A percentile compares a stretch with the other conserved stretches of the same genome.
These are phyloP conservation scores for Sterna hirundo DNA, from an alignment of 2,113 vertebrate species.

Conservation along the genomic window DNA sequence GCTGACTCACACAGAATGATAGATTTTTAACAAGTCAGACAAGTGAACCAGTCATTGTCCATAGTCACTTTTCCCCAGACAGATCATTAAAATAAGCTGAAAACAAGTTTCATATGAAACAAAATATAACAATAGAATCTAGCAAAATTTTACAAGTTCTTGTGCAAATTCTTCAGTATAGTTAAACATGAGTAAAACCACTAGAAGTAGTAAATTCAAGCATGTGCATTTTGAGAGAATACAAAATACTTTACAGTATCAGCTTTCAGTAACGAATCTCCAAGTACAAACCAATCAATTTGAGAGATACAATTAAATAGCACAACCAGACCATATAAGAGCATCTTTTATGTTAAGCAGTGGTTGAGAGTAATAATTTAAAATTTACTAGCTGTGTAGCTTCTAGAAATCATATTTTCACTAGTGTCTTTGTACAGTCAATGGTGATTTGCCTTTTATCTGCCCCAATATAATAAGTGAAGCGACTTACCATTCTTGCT, in stretches of 20 bases:
- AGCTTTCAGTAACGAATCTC: not conserved
- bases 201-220: not conserved
- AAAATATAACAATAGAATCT: not conserved
- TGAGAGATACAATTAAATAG: not conserved
- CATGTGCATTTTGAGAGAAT: not conserved
- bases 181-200: not conserved
- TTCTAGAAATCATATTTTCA: not conserved
- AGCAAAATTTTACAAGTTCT: not conserved
- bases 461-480: not conserved
- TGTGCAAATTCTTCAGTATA: not conserved
- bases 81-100: not conserved
- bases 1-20: not conserved
- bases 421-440: not conserved
- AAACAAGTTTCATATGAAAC: not conserved
- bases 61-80: not conserved
- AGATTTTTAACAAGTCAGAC: not conserved
- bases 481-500: constrained; percentile 94
- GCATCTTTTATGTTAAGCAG: not conserved
- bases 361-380: not conserved
- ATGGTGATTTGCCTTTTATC: not conserved
- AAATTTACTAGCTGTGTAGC: not conserved
- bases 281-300: not conserved
- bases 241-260: not conserved
- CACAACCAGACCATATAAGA: not conserved
- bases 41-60: not conserved